phyloP scores from a whole-genome alignment of 2,797 vertebrate genomes.

The Scleropages formosus region DNA sequence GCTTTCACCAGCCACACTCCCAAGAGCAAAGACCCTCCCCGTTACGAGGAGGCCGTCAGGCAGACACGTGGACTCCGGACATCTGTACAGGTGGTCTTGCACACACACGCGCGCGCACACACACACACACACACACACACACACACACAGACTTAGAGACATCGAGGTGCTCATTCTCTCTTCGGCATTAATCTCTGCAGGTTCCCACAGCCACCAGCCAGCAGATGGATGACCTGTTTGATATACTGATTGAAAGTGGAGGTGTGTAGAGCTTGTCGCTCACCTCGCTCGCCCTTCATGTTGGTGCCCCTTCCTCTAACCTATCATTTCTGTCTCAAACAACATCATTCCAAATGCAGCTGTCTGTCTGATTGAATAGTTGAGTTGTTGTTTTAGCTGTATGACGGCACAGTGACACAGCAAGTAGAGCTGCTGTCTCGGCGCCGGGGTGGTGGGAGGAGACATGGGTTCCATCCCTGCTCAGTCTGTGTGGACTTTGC shows the following conservation, averaged over 20 bases:
- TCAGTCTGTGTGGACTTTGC: too few relatives aligned
- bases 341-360: neutral
- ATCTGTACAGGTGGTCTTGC: slow-evolving; percentile 59
- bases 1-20: slow-evolving; percentile 70
- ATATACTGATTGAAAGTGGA: slow-evolving; percentile 94
- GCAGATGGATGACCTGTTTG: slow-evolving; percentile 98
- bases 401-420: too few relatives aligned
- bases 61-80: slow-evolving; percentile 78
- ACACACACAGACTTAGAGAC: neutral
- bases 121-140: neutral
- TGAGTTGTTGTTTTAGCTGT: too few relatives aligned
- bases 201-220: slow-evolving; percentile 82
- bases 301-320: neutral
- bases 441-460: too few relatives aligned
- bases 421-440: too few relatives aligned
- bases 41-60: slow-evolving; percentile 94
- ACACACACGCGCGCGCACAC: neutral
- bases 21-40: slow-evolving; percentile 89
- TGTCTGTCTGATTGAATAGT: neutral
- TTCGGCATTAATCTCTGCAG: slow-evolving; percentile 56
- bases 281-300: neutral
- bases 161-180: neutral
- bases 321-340: too few relatives aligned
- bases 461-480: too few relatives aligned
- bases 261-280: slow-evolving; percentile 65